phyloP scores from a whole-genome alignment of 2,888 invertebrate genomes.

The Caenorhabditis angaria region DNA sequence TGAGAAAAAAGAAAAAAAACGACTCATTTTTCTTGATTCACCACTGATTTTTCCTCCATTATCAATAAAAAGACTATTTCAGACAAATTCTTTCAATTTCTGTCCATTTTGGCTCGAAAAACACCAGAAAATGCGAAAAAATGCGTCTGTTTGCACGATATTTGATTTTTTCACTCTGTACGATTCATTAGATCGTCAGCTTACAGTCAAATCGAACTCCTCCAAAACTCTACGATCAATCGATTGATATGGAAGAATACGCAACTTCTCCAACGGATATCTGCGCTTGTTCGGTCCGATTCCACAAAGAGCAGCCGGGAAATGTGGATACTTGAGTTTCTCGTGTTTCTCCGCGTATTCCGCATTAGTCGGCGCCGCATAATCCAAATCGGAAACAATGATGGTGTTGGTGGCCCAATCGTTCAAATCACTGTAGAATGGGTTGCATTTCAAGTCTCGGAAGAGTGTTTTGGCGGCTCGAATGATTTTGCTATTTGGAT shows the following conservation, averaged over 20 bases:
- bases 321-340: slow-evolving; percentile 23
- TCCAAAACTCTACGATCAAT: slow-evolving; percentile 31
- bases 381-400: slow-evolving; percentile 25
- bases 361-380: slow-evolving; percentile 14
- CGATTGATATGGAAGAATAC: slow-evolving; percentile 28
- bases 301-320: slow-evolving; percentile 35
- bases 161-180: no score
- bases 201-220: slow-evolving; percentile 40
- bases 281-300: slow-evolving; percentile 15
- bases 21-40: no score
- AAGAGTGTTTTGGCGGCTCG: slow-evolving; percentile 23
- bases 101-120: no score
- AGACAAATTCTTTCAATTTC: no score
- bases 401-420: slow-evolving; percentile 34
- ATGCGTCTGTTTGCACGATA: no score
- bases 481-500: slow-evolving; percentile 11
- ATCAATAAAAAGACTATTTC: no score
- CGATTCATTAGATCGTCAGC: no score
- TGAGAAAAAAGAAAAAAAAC: no score
- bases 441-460: slow-evolving; percentile 40
- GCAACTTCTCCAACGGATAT: slow-evolving; percentile 32
- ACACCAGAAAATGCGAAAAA: no score
- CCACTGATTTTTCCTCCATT: no score
- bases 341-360: slow-evolving; percentile 20
- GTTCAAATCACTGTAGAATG: slow-evolving; percentile 26